Conservation (phyloP, 2,797 vertebrate species). For the Crax fasciolata region DNA sequence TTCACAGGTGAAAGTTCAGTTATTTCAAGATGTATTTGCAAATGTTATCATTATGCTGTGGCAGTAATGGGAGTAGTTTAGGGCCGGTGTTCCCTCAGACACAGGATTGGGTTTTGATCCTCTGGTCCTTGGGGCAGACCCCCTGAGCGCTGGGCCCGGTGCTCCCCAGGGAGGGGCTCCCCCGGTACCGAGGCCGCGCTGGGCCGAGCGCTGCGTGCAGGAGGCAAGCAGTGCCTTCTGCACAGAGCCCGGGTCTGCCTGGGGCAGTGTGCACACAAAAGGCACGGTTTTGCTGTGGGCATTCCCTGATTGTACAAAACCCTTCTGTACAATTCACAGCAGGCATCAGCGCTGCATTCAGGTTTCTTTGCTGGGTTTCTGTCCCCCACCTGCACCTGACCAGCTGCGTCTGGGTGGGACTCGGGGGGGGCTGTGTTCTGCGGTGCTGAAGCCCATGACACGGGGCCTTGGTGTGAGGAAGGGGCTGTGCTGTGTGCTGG, state of each 20-base stretch:
- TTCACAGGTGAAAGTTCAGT: neutral
- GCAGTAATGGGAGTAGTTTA: no score
- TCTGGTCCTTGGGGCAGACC: neutral
- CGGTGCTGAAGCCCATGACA: rapidly evolving
- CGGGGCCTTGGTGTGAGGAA: neutral
- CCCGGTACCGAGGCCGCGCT: rapidly evolving
- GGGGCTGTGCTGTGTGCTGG: no score
- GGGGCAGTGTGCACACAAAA: rapidly evolving
- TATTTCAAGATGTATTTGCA: neutral
- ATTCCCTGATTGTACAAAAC: rapidly evolving
- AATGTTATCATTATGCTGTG: neutral
- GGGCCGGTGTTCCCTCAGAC: neutral
- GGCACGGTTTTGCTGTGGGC: neutral
- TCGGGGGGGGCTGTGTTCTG: rapidly evolving
- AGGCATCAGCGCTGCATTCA: neutral
- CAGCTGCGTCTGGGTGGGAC: rapidly evolving
- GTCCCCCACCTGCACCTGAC: rapidly evolving
- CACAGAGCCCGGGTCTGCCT: rapidly evolving
- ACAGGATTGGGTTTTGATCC: rapidly evolving
- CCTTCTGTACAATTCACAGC: rapidly evolving
- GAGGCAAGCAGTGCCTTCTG: rapidly evolving
- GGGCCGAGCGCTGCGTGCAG: rapidly evolving
- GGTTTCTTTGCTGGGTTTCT: rapidly evolving
- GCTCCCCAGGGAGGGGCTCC: rapidly evolving
- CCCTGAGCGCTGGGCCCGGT: rapidly evolving